Base-by-base conservation (phyloP, 92 coral and sea anemone species). In the Epizoanthus ramosus region DNA sequence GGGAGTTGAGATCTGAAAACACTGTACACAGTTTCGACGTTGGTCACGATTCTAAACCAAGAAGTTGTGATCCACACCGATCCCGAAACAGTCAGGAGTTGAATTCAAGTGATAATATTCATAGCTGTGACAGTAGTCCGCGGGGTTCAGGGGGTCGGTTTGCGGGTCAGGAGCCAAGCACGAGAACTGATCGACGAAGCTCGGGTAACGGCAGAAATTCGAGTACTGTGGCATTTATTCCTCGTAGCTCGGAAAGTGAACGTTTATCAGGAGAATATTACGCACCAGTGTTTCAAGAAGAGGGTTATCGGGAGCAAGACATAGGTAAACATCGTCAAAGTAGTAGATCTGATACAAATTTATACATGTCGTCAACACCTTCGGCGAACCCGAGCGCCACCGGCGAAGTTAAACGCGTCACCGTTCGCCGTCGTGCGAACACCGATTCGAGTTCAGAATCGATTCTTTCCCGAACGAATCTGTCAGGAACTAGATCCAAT, bases 1-100 rank as follows among this genome's bases (percentile, higher is more conserved):
- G 63, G 19, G 68, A 64, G 16, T 31, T 76, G 6, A 80, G 67
- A 54, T 59, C 76, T 31, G 80, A 86, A 5, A 80, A 85, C n/a
- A 83, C 3, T 61, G 79, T 80, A 8, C 77, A 61, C 25, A 63
- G 41, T 15, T 60, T n/a, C 14, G 70, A 77, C 0, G n/a, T 23
- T 4, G 18, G 37, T 39, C 22, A 17, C 82, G 70, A 61, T 7
- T 43, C 58, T 19, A 23, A 35, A 17, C 28, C 45, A 21, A 41
- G 82, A 39, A 39, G 43, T 10, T 54, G 21, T 57, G 54, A 56
- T 60, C 61, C 54, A 25, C 19, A 68, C 33, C 43, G 71, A 5
- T 9, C 82, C 17, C 45, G 58, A 21, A 37, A 23, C 70, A 77
- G 71, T 19, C 70, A 57, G 43, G 70, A 21, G 14, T 21, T 37